These are phyloP conservation scores for Argopecten irradians DNA, from an alignment of 1,140 invertebrate species.

Conservation along the genomic window DNA sequence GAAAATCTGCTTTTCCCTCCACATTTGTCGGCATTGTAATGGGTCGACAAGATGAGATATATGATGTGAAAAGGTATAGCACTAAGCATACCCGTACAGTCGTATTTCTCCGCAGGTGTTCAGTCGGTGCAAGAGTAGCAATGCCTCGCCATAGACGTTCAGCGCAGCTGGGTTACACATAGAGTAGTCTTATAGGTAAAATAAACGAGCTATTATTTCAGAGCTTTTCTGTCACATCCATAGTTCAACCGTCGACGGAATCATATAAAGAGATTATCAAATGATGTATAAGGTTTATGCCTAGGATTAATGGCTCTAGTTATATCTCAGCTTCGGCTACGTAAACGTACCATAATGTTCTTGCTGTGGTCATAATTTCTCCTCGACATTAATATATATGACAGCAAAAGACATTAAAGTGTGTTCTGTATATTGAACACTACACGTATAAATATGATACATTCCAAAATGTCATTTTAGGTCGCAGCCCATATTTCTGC, in stretches of 20 bases:
- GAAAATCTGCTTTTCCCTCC: slow-evolving; percentile 9
- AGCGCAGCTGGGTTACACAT: not conserved
- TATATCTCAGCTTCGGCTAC: not conserved
- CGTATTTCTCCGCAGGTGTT: not conserved
- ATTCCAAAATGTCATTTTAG: no score
- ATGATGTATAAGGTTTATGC: slow-evolving; percentile 11
- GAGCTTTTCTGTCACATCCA: slow-evolving; percentile 8
- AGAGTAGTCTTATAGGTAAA: not conserved
- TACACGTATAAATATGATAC: no score
- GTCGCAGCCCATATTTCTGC: no score
- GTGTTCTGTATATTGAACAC: no score
- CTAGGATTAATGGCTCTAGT: not conserved
- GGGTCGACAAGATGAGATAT: not conserved
- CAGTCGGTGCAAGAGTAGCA: not conserved
- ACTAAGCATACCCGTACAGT: slow-evolving; percentile 3
- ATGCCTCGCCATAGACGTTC: not conserved
- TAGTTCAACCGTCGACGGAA: slow-evolving; percentile 7
- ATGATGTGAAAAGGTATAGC: not conserved
- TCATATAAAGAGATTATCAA: slow-evolving; percentile 13
- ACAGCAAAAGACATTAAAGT: no score
- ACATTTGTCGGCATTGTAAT: not conserved
- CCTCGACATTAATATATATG: no score
- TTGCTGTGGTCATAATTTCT: no score
- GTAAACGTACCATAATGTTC: not conserved
- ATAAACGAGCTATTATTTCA: slow-evolving; percentile 16